Evolutionary conservation across 2,113 vertebrate species (phyloP), one percentile per base, ranked within the genome.

Genomic region (Jaculus jaculus): DNA sequence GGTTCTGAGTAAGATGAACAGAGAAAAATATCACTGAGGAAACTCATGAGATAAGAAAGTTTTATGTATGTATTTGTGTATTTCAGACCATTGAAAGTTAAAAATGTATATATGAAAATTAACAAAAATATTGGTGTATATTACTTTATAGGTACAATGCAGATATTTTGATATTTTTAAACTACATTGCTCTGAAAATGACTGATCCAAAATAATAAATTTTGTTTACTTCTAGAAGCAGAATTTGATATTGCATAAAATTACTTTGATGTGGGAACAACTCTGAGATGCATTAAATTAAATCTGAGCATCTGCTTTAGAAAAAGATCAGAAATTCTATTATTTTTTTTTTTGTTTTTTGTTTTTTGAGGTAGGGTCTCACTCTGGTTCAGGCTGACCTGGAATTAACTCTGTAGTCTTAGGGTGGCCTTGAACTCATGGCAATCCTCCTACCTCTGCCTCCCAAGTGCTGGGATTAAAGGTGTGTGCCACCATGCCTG

Each of bases 201-300:
- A 61, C 60, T 61, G 74, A 80, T 60, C 4, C 58, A 68, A 85
- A 42, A 80, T 83, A 69, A 1, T 4, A 16, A 92, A 63, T n/a
- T 24, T 92, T 81, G n/a, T 63, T 92, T 75, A 7, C 69, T 94
- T 93, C 58, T 66, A 39, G 32, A 95, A 78, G n/a, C 77, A 77
- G 61, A 91, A 84, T 74, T 87, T 4, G 39, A 77, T 58, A 24
- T 72, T 87, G 21, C 26, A 37, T 47, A 73, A 85, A 77, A 8
- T 85, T 6, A 63, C 3, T 79, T 28, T 87, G 32, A 11, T 79
- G 77, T 73, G 51, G 16, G n/a, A 89, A 54, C 6, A 82, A 37
- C 16, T 92, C 58, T 94, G 68, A 69, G 37, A 89, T 84, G 42
- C 77, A 87, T 3, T 68, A 91, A 93, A 82, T 87, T 91, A 7